A percentile compares a stretch with the other conserved stretches of the same genome.
Conservation (phyloP, 2,113 vertebrate species). For the Irena cyanogastra region DNA sequence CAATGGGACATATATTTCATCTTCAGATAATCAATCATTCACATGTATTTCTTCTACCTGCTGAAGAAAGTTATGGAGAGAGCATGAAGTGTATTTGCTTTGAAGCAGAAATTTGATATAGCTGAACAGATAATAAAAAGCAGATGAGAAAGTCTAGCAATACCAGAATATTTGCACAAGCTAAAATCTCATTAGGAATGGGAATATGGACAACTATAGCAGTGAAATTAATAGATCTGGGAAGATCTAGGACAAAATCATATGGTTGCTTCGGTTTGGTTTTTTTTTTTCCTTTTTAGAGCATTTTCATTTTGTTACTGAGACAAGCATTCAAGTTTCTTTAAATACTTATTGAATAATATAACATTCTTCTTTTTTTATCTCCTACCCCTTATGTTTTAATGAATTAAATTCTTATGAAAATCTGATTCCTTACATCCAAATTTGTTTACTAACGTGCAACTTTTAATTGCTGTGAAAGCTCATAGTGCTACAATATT, state of each 20-base stretch:
- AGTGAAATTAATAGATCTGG: background rate
- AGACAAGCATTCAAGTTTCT: background rate
- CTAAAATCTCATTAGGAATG: background rate
- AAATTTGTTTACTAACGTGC: background rate
- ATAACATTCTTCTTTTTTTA: background rate
- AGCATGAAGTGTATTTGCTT: background rate
- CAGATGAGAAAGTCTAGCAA: background rate
- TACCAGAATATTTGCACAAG: background rate
- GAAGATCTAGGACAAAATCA: background rate
- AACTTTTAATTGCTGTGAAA: background rate
- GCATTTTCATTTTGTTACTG: background rate
- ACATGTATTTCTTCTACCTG: background rate
- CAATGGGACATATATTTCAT: background rate
- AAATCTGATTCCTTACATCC: background rate
- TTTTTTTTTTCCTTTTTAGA: background rate
- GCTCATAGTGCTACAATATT: background rate
- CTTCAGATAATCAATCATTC: constrained; percentile 21
- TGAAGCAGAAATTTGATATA: background rate
- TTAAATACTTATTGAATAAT: background rate
- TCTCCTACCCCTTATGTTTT: background rate
- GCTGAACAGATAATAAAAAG: background rate
- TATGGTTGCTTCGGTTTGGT: background rate
- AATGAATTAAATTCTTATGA: background rate
- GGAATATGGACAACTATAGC: background rate
- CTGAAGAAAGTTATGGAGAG: background rate